These are phyloP conservation scores for Amphipoea oculea DNA, from an alignment of 2,888 invertebrate genomes.

Conservation along the genomic window DNA sequence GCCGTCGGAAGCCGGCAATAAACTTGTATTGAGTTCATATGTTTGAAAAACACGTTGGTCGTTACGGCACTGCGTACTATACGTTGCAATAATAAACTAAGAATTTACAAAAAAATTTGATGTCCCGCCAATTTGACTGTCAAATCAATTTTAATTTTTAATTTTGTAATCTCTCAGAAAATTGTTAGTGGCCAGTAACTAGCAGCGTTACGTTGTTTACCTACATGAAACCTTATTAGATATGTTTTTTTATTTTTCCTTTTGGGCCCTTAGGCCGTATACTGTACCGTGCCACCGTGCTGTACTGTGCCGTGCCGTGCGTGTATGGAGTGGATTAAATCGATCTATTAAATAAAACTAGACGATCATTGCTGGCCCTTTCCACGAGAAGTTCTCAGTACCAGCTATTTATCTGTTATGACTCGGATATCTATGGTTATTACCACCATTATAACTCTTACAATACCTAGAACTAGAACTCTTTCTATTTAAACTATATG, in stretches of 20 bases:
- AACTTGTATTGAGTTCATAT: constrained; percentile 60
- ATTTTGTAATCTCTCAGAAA: background rate
- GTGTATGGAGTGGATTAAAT: background rate
- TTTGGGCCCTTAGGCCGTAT: too few species aligned
- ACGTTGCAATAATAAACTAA: background rate
- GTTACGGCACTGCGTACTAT: constrained; percentile 21
- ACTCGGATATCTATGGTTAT: too few species aligned
- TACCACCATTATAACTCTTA: background rate
- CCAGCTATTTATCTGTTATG: background rate
- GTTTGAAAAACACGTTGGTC: constrained; percentile 51
- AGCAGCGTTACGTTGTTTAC: background rate
- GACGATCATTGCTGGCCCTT: background rate
- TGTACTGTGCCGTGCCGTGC: too few species aligned
- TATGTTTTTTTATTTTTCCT: background rate
- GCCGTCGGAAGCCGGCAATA: constrained; percentile 46
- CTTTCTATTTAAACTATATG: constrained; percentile 14
- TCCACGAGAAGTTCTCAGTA: background rate
- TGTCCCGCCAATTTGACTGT: background rate
- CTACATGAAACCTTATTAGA: too few species aligned
- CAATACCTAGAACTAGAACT: background rate
- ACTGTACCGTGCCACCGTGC: background rate
- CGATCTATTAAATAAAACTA: background rate
- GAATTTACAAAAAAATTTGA: background rate
- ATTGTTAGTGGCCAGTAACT: background rate
- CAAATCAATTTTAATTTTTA: background rate